Percentiles rank a stretch among this genome's conserved stretches.
phyloP scores from a whole-genome alignment of 1,140 invertebrate species.

The Drosophila varians region DNA sequence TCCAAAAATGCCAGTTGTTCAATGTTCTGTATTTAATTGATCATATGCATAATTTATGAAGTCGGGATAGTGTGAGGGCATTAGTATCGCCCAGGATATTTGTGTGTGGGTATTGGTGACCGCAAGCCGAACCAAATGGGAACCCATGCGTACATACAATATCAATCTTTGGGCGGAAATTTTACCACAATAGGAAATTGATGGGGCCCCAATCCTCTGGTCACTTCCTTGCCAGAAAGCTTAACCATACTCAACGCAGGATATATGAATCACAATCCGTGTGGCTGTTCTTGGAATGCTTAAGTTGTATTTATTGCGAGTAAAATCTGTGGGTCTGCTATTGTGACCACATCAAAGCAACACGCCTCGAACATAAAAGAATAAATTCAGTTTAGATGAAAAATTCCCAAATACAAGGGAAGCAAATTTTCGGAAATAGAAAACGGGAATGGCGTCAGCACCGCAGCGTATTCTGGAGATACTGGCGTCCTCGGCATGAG shows the following conservation, averaged over 20 bases:
- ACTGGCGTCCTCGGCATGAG: constrained; percentile 5
- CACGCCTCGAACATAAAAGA: constrained; percentile 38
- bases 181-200: constrained; percentile 27
- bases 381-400: constrained; percentile 26
- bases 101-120: constrained; percentile 4
- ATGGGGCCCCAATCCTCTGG: constrained; percentile 3
- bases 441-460: constrained; percentile 22
- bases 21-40: constrained; percentile 45
- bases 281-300: constrained; percentile 15
- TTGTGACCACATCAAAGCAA: constrained; percentile 41
- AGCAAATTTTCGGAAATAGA: constrained; percentile 21
- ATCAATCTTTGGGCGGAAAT: constrained; percentile 37
- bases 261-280: constrained; percentile 15
- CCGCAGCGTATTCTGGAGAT: not conserved
- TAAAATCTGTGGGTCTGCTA: constrained; percentile 6
- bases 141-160: constrained; percentile 25
- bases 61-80: not conserved
- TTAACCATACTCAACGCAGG: not conserved
- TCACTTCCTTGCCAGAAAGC: not conserved
- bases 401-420: constrained; percentile 6
- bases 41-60: constrained; percentile 37
- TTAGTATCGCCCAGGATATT: not conserved
- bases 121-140: constrained; percentile 4
- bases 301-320: constrained; percentile 25
- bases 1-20: constrained; percentile 1